These are phyloP conservation scores for Charina bottae DNA, from an alignment of 2,113 vertebrate species.

Conservation along the genomic window DNA sequence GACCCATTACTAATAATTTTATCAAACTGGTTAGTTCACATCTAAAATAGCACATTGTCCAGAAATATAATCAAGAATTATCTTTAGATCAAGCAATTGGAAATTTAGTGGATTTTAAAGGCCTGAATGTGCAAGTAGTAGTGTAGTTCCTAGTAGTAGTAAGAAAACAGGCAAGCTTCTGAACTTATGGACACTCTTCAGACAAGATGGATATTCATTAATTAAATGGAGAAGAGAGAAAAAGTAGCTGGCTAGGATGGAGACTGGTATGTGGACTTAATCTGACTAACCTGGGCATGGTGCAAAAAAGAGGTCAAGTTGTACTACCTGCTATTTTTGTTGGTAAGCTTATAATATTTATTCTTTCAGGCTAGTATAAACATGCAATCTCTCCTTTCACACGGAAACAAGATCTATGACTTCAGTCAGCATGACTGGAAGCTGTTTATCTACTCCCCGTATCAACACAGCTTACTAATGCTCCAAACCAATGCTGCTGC, in stretches of 20 bases:
- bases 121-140: no score
- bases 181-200: neutral
- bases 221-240: neutral
- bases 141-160: neutral
- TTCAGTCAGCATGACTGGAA: constrained; percentile 49
- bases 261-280: neutral
- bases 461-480: neutral
- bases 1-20: neutral
- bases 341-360: constrained; percentile 33
- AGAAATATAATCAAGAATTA: neutral
- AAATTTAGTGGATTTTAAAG: no score
- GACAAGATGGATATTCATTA: neutral
- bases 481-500: neutral
- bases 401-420: constrained; percentile 29
- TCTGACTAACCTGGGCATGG: neutral
- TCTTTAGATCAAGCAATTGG: neutral
- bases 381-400: constrained; percentile 12
- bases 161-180: neutral
- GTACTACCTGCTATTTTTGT: neutral
- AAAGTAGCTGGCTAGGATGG: neutral
- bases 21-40: neutral
- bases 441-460: neutral
- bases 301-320: neutral
- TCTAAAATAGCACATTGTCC: neutral
- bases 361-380: constrained; percentile 16